Conservation (phyloP, 2,113 vertebrate genomes). For the Syngnathus scovelli region DNA sequence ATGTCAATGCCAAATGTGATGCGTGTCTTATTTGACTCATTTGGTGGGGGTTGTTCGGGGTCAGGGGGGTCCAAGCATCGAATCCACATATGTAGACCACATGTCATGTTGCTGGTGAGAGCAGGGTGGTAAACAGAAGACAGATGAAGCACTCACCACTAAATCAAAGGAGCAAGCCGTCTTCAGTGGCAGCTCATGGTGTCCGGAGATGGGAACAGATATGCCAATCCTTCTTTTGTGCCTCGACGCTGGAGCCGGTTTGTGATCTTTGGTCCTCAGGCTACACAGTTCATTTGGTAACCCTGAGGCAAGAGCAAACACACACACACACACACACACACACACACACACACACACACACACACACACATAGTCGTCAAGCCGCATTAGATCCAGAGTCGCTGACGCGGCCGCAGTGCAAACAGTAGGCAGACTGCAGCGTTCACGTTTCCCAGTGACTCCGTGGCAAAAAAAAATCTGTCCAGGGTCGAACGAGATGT, state of each 20-base stretch:
- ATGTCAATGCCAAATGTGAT: slow-evolving; percentile 22
- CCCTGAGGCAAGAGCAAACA: slow-evolving; percentile 63
- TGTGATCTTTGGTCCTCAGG: slow-evolving; percentile 58
- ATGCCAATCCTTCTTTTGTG: slow-evolving; percentile 20
- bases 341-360: slow-evolving; percentile 37
- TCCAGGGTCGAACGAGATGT: too few species aligned
- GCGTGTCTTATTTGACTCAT: slow-evolving; percentile 15
- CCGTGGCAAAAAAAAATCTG: background rate
- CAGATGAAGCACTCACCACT: slow-evolving; percentile 44
- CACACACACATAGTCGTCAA: slow-evolving; percentile 48
- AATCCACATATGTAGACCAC: slow-evolving; percentile 32
- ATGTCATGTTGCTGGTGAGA: slow-evolving; percentile 31
- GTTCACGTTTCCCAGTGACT: slow-evolving; percentile 26
- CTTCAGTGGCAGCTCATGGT: slow-evolving; percentile 49
- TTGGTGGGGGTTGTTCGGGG: background rate
- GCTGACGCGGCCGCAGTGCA: slow-evolving; percentile 58
- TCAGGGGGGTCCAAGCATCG: slow-evolving; percentile 18
- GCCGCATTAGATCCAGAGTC: slow-evolving; percentile 58
- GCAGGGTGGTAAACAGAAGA: slow-evolving; percentile 29
- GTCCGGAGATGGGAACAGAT: slow-evolving; percentile 12
- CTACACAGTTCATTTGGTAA: slow-evolving; percentile 51
- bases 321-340: slow-evolving; percentile 36
- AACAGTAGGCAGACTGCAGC: slow-evolving; percentile 48
- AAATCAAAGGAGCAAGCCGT: slow-evolving; percentile 24
- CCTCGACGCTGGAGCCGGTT: slow-evolving; percentile 23